phyloP scores from a whole-genome alignment of 2,113 vertebrate species.

The Mormyrus iriodes region DNA sequence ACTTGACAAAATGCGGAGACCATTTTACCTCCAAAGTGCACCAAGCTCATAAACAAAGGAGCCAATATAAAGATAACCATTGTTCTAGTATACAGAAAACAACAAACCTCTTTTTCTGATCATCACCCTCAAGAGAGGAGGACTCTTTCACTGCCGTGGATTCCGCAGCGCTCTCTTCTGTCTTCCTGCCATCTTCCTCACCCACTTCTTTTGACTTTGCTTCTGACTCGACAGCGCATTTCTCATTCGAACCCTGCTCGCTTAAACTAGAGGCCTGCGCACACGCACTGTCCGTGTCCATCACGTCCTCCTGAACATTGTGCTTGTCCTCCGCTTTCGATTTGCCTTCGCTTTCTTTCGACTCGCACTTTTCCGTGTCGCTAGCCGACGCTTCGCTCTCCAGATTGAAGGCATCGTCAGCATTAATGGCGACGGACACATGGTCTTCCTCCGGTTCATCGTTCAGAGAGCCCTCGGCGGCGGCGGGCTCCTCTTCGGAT shows the following conservation, averaged over 20 bases:
- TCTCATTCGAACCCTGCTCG: constrained; percentile 65
- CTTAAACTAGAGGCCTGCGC: constrained; percentile 76
- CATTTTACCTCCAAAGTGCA: constrained; percentile 62
- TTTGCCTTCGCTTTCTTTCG: constrained; percentile 67
- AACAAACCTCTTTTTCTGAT: constrained; percentile 99
- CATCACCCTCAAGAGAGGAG: constrained; percentile 93
- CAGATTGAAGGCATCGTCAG: constrained; percentile 71
- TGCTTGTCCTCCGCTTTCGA: constrained; percentile 66
- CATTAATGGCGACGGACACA: constrained; percentile 63
- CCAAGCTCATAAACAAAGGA: constrained; percentile 66
- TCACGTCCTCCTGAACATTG: constrained; percentile 69
- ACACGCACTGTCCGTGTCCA: constrained; percentile 71
- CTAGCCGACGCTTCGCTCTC: constrained; percentile 64
- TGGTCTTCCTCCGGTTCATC: constrained; percentile 67
- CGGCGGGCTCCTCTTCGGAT: constrained; percentile 76
- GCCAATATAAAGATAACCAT: constrained; percentile 89
- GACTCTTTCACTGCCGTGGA: constrained; percentile 87
- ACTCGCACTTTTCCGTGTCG: constrained; percentile 67
- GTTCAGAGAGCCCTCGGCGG: constrained; percentile 64
- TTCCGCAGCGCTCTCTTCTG: constrained; percentile 77
- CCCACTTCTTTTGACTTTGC: constrained; percentile 71
- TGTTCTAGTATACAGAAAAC: constrained; percentile 97
- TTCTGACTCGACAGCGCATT: constrained; percentile 69
- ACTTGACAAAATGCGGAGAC: constrained; percentile 48
- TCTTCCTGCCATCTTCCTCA: constrained; percentile 79